A percentile compares a stretch with the other conserved stretches of the same genome.
Evolutionary conservation across 2,113 vertebrate genomes (phyloP).

Genomic region (Xenus cinereus): DNA sequence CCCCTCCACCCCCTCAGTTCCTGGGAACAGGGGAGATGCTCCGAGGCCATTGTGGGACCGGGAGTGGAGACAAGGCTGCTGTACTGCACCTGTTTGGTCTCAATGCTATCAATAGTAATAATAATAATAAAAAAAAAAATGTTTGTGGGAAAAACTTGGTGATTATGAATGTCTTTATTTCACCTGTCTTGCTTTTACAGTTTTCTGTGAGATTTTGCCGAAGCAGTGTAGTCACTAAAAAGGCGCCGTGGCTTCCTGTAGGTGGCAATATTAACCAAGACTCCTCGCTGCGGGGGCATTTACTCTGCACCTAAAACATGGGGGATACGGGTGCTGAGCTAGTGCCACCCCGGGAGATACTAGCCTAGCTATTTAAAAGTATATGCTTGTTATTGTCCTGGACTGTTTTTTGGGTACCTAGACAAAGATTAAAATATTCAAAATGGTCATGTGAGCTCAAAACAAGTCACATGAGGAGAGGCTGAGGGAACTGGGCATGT

Average conservation of each 20-base stretch:
- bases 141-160: neutral
- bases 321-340: neutral
- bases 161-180: neutral
- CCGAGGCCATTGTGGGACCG: neutral
- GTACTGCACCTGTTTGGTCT: neutral
- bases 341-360: neutral
- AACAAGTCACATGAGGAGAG: neutral
- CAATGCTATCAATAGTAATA: neutral
- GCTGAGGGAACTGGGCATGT: no score
- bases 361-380: neutral
- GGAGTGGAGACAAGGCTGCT: neutral
- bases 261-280: neutral
- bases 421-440: neutral
- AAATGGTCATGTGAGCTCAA: neutral
- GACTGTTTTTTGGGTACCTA: neutral
- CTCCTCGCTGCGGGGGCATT: neutral
- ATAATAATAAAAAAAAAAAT: neutral
- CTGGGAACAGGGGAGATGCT: neutral
- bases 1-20: no score
- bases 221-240: neutral
- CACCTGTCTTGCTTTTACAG: neutral
- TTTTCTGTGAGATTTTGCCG: neutral
- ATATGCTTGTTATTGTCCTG: neutral
- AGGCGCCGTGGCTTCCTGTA: neutral
- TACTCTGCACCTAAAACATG: rapidly evolving